Evolutionary conservation across 2,113 vertebrate genomes (phyloP), one percentile per base, ranked within the genome.

Genomic region (Lophura nycthemera): DNA sequence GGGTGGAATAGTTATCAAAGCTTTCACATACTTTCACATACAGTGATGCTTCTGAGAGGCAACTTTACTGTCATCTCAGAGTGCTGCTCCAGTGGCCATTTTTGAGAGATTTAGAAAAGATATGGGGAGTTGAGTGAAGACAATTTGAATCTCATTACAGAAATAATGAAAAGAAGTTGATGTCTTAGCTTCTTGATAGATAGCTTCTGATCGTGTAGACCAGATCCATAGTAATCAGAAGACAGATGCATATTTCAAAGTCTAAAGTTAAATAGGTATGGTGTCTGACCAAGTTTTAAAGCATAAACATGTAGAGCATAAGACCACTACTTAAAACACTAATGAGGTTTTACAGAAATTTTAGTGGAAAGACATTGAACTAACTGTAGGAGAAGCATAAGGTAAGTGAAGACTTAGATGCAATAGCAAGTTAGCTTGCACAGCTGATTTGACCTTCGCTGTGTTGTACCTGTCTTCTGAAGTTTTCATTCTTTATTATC

Each of bases 81-180:
- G 4, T 38, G 13, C n/a, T 21, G 1, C 3, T 50, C 61, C 0
- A 60, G 7, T 40, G n/a, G 18, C 4, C 2, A 48, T 78, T 84
- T 81, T 34, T 17, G 18, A 89, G 25, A 75, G 4, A 79, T 38
- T 38, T 47, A 63, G 13, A 63, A 70, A 69, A 78, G 48, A 17
- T 2, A 7, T 4, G 5, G 6, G 13, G 16, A 54, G 7, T 11
- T 84, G 2, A 21, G 14, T 74, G 13, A 86, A 86, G 43, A 52
- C 5, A n/a, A 56, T 42, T 76, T 52, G 19, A 87, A 75, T 30
- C 10, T 47, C 6, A 24, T 57, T 27, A 43, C 17, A 90, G 17
- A 75, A 56, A 6, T 24, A 54, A 3, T 19, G 25, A 17, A 84
- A 73, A 76, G 8, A 75, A 88, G 11, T 38, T 38, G 38, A 38